A percentile compares a stretch with the other conserved stretches of the same genome.
phyloP scores from a whole-genome alignment of 2,797 vertebrate genomes.

The Macroramphosus scolopax region DNA sequence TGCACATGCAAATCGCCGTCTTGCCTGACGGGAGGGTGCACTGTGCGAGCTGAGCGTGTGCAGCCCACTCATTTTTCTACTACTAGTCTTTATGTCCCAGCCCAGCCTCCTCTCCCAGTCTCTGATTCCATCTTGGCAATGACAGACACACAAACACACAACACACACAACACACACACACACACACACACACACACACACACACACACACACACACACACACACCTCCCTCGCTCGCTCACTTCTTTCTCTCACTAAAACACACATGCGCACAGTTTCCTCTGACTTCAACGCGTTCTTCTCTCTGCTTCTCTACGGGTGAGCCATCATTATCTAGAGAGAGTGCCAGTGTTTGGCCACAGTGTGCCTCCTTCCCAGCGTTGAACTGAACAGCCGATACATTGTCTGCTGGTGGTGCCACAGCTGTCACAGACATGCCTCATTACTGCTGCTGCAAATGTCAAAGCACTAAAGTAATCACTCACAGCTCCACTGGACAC shows the following conservation, averaged over 20 bases:
- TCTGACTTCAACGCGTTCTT: slow-evolving; percentile 67
- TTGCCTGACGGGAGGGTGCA: slow-evolving; percentile 72
- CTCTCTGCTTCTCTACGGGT: slow-evolving; percentile 63
- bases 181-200: slow-evolving; percentile 53
- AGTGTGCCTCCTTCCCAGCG: slow-evolving; percentile 63
- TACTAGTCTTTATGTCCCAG: slow-evolving; percentile 76
- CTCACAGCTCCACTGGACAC: slow-evolving; percentile 74
- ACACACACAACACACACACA: slow-evolving; percentile 18
- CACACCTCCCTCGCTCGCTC: slow-evolving; percentile 55
- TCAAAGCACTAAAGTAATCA: slow-evolving; percentile 83
- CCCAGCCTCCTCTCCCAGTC: slow-evolving; percentile 65
- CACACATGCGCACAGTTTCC: slow-evolving; percentile 65
- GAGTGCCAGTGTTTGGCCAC: slow-evolving; percentile 76
- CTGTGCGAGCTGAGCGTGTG: slow-evolving; percentile 65
- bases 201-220: slow-evolving; percentile 37
- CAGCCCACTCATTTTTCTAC: slow-evolving; percentile 77
- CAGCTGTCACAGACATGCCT: slow-evolving; percentile 80
- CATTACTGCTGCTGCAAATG: slow-evolving; percentile 82
- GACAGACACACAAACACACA: slow-evolving; percentile 51
- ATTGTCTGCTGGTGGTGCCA: slow-evolving; percentile 78
- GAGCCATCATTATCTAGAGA: slow-evolving; percentile 75
- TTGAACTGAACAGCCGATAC: slow-evolving; percentile 73
- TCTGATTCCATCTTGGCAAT: slow-evolving; percentile 75
- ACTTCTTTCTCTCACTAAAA: slow-evolving; percentile 52
- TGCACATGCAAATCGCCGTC: slow-evolving; percentile 74